Percentiles rank a stretch among this genome's conserved stretches.
Evolutionary conservation across 2,113 vertebrate species (phyloP).

Genomic region (Morphnarchus princeps): DNA sequence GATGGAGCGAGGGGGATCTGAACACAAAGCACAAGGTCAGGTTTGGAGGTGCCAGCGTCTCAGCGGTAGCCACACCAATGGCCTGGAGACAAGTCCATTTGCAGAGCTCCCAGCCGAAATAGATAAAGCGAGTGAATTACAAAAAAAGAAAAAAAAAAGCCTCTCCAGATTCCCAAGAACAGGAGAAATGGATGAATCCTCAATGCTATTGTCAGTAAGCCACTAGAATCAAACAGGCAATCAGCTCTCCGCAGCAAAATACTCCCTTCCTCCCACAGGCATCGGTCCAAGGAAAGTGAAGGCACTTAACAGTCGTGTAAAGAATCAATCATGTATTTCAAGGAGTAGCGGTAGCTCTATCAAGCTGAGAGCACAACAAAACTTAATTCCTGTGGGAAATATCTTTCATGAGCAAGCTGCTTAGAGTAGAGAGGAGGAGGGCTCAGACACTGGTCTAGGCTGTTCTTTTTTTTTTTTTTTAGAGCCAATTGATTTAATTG

Average conservation of each 20-base stretch:
- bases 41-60: background rate
- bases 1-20: accelerated
- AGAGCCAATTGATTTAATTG: constrained; percentile 36
- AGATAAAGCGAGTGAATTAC: background rate
- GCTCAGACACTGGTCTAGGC: background rate
- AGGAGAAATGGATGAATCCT: constrained; percentile 2
- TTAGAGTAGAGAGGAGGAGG: constrained; percentile 21
- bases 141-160: background rate
- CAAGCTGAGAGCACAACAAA: constrained; percentile 59
- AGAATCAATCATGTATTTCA: constrained; percentile 69
- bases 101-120: background rate
- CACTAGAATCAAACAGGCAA: constrained; percentile 52
- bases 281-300: constrained; percentile 60
- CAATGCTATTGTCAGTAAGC: constrained; percentile 36
- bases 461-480: background rate
- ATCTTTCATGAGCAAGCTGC: constrained; percentile 46
- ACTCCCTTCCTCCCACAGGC: constrained; percentile 63
- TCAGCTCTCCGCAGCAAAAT: constrained; percentile 37
- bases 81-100: background rate
- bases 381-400: constrained; percentile 59
- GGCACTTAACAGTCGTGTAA: constrained; percentile 59
- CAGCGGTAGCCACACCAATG: background rate
- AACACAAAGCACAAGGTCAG: background rate
- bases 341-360: constrained; percentile 33
- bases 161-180: background rate